A percentile compares a stretch with the other conserved stretches of the same genome.
Conservation (phyloP, 2,888 invertebrate genomes). For the Ptycholaimellus sp. region DNA sequence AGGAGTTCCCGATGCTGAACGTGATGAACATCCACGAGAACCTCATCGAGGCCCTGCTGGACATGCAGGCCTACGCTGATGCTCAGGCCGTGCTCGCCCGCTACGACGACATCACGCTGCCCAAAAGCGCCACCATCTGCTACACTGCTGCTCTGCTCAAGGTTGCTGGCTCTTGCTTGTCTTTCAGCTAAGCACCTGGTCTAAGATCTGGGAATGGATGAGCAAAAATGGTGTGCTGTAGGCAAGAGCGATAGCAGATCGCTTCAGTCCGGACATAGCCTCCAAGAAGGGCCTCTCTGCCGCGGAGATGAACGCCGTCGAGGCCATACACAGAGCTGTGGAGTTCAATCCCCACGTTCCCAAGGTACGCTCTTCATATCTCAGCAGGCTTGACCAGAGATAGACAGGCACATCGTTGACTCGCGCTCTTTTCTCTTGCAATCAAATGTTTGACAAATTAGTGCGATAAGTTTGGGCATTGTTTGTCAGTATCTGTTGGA, state of each 20-base stretch:
- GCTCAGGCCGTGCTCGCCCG: constrained; percentile 72
- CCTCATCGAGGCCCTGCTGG: constrained; percentile 71
- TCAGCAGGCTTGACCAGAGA: background rate
- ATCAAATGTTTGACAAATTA: background rate
- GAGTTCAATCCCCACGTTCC: constrained; percentile 96
- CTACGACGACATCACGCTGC: constrained; percentile 73
- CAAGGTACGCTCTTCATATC: constrained; percentile 37
- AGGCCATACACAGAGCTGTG: constrained; percentile 77
- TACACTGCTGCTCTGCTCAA: constrained; percentile 81
- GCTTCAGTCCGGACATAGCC: constrained; percentile 57
- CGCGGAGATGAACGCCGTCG: constrained; percentile 71
- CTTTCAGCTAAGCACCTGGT: too few species aligned
- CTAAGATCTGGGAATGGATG: too few species aligned
- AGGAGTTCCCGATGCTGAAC: constrained; percentile 84
- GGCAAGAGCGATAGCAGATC: too few species aligned
- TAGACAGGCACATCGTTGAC: background rate
- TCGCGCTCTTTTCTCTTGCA: constrained; percentile 2
- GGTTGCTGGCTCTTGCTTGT: too few species aligned
- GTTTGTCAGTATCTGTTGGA: constrained; percentile 52
- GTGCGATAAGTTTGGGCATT: too few species aligned
- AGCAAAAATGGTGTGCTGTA: too few species aligned
- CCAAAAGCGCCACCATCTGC: constrained; percentile 77
- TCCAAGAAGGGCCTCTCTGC: constrained; percentile 56
- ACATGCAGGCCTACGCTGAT: constrained; percentile 86
- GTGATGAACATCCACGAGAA: constrained; percentile 82